Base-by-base conservation (phyloP, 2,888 invertebrate species). In the Poecilus cupreus region DNA sequence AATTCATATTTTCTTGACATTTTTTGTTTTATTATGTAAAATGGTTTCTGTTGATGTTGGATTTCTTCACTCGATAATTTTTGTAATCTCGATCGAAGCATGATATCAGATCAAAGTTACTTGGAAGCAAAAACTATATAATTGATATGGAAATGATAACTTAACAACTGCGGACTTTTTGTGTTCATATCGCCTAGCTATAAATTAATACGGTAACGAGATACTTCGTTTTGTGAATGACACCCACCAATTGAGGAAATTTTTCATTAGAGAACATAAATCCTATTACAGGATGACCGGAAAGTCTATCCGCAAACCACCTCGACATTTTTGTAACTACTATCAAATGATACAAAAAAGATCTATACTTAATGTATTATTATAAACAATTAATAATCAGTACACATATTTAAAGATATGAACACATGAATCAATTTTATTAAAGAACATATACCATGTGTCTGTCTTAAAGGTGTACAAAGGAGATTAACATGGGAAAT, bases 121-220 rank as follows among this genome's bases (percentile, higher is more conserved):
- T 43, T 13, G 32, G 60, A 11, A 60, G 60, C 60, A 60, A 60
- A 60, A 60, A 60, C 60, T 60, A 60, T 26, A 60, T 60, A 60
- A 26, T 60, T 60, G 60, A 60, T 60, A 60, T 11, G 26, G n/a
- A 13, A 24, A 24, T 60, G 54, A 26, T 60, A 60, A 26, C 26
- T 60, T 26, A 60, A 24, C 57, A 57, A 60, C 60, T 60, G 60
- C 26, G 11, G 26, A 60, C 60, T 60, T 60, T 60, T 60, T 60
- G 60, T 60, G 5, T 54, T 60, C 11, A 13, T 11, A 26, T 32
- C 24, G 11, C 24, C 24, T 60, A 26, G 60, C 60, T 13, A 60
- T 60, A 60, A 24, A 60, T 60, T 60, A 60, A 26, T 24, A 24
- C 60, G n/a, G 60, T 60, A 60, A 60, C 3, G 24, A 60, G 60